These are phyloP conservation scores for Mercenaria mercenaria DNA, from an alignment of 1,140 invertebrate genomes.

Conservation along the genomic window DNA sequence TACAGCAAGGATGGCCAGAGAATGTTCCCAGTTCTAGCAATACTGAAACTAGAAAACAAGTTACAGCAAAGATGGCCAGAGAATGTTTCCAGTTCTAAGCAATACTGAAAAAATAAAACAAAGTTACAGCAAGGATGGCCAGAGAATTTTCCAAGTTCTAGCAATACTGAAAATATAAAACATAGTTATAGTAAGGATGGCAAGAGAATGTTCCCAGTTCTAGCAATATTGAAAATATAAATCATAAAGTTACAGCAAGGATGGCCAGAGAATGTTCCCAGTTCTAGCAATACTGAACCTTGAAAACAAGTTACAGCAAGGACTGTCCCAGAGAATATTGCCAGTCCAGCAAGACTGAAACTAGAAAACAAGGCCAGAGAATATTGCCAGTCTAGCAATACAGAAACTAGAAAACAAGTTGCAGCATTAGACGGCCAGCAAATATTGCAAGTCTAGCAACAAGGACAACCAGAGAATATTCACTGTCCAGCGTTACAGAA, in stretches of 20 bases:
- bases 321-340: conserved; percentile 45
- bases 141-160: not conserved
- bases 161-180: not conserved
- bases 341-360: conserved; percentile 45
- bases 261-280: conserved; percentile 53
- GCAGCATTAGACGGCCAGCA: conserved; percentile 59
- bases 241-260: conserved; percentile 61
- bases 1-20: conserved; percentile 63
- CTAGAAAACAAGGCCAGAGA: not conserved
- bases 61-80: conserved; percentile 52
- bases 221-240: conserved; percentile 48
- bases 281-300: conserved; percentile 51
- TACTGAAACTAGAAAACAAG: conserved; percentile 52
- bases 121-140: too few species aligned
- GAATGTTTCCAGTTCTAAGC: conserved; percentile 11
- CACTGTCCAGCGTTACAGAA: conserved; percentile 39
- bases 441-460: conserved; percentile 45
- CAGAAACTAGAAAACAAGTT: conserved; percentile 4
- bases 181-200: conserved; percentile 56
- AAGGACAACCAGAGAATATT: conserved; percentile 57
- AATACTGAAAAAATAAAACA: conserved; percentile 55
- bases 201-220: conserved; percentile 49
- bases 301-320: conserved; percentile 41
- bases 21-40: conserved; percentile 38
- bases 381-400: not conserved